A percentile compares a stretch with the other conserved stretches of the same genome.
Conservation (phyloP, 2,113 vertebrate species). For the Callopanchax toddi region DNA sequence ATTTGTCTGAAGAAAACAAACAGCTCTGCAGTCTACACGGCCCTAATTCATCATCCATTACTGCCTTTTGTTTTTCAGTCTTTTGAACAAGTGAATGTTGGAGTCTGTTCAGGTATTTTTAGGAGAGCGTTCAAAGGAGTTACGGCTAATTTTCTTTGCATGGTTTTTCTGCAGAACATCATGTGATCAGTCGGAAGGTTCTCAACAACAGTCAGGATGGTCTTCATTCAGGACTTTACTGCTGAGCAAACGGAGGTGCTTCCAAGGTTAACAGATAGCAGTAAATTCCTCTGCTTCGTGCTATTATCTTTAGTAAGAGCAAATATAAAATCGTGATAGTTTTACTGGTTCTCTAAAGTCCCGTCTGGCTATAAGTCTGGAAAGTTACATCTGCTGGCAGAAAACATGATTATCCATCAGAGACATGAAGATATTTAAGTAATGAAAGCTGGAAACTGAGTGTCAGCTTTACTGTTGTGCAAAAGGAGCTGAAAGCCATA, state of each 20-base stretch:
- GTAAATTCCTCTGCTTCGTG: constrained; percentile 56
- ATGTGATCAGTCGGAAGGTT: constrained; percentile 37
- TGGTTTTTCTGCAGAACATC: constrained; percentile 45
- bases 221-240: constrained; percentile 49
- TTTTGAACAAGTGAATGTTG: constrained; percentile 51
- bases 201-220: constrained; percentile 40
- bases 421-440: constrained; percentile 41
- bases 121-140: constrained; percentile 57
- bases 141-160: constrained; percentile 29
- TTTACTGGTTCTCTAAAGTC: constrained; percentile 58
- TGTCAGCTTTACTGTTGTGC: constrained; percentile 36
- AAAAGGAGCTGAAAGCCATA: constrained; percentile 27
- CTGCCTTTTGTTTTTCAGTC: constrained; percentile 39
- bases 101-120: constrained; percentile 64
- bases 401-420: constrained; percentile 65
- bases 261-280: constrained; percentile 59
- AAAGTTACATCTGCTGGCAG: constrained; percentile 60
- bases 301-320: constrained; percentile 58
- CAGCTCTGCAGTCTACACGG: constrained; percentile 37
- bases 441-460: constrained; percentile 49
- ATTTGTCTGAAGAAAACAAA: constrained; percentile 45
- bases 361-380: constrained; percentile 47
- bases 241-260: constrained; percentile 48
- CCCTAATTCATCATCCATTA: constrained; percentile 56
- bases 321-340: constrained; percentile 53